Evolutionary conservation across 2,113 vertebrate species (phyloP).

Genomic region (Vidua macroura): DNA sequence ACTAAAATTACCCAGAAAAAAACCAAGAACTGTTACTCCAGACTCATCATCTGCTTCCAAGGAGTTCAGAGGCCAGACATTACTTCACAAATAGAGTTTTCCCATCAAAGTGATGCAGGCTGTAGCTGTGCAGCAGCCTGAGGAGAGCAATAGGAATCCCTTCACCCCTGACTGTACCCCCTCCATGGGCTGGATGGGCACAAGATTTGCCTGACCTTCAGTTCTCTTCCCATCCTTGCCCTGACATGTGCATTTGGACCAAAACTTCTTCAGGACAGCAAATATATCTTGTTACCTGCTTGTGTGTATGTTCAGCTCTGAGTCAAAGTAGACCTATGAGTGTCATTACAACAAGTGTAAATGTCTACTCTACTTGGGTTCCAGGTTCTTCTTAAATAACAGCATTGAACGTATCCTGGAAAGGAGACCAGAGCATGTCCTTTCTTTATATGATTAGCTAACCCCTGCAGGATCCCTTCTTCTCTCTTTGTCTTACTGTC

Average conservation of each 20-base stretch:
- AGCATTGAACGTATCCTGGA: not conserved
- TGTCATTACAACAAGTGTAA: not conserved
- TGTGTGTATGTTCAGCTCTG: accelerated
- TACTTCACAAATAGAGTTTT: not conserved
- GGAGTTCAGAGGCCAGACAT: not conserved
- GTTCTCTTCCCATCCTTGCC: not conserved
- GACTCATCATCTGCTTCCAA: not conserved
- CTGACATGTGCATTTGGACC: not conserved
- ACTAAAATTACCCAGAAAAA: not conserved
- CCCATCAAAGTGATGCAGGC: not conserved
- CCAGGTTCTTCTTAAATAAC: not conserved
- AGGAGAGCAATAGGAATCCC: not conserved
- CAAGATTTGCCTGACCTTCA: not conserved
- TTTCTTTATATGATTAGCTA: not conserved
- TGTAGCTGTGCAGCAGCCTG: not conserved
- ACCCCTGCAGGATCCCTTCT: not conserved
- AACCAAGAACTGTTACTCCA: not conserved
- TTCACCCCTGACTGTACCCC: accelerated
- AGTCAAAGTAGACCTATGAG: not conserved
- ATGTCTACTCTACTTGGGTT: not conserved
- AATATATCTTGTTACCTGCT: not conserved
- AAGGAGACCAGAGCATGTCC: not conserved
- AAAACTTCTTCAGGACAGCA: not conserved
- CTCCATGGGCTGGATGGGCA: not conserved
- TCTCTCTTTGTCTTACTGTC: not conserved